These are phyloP conservation scores for Pipistrellus nathusii DNA, from an alignment of 2,797 vertebrate species.

Conservation along the genomic window DNA sequence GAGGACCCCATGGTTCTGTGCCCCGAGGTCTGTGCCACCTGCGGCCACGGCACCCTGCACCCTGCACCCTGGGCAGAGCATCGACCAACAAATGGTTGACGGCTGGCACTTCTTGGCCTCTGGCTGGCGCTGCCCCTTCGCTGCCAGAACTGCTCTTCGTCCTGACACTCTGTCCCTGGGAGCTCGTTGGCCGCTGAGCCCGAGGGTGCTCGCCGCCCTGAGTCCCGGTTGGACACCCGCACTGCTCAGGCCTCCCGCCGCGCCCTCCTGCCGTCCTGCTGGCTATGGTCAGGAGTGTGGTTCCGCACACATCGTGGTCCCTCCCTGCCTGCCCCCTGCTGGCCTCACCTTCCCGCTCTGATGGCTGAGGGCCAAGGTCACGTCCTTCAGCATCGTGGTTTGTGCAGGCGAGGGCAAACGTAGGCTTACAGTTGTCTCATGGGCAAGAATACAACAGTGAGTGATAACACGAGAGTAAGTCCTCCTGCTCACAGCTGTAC, in stretches of 20 bases:
- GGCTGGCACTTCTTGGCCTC: neutral
- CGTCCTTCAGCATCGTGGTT: accelerated
- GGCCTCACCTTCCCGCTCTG: neutral
- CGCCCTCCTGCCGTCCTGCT: neutral
- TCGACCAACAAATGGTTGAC: accelerated
- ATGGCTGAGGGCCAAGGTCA: neutral
- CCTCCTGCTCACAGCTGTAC: neutral
- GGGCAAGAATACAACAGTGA: accelerated
- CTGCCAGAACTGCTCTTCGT: neutral
- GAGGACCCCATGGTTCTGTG: neutral
- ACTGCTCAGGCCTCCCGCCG: too few species aligned
- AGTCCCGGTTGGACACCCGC: accelerated
- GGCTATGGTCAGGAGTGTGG: neutral
- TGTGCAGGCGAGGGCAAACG: neutral
- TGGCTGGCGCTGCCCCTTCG: accelerated
- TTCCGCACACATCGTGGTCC: accelerated
- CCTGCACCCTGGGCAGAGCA: neutral
- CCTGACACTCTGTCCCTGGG: neutral
- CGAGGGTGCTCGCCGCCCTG: neutral
- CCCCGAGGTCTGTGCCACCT: neutral
- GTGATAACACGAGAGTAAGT: too few species aligned
- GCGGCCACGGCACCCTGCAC: accelerated
- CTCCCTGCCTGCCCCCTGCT: neutral
- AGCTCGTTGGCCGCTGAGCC: neutral
- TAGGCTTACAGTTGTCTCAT: accelerated